Evolutionary conservation across 2,113 vertebrate genomes (phyloP).

Genomic region (Galbula dea): DNA sequence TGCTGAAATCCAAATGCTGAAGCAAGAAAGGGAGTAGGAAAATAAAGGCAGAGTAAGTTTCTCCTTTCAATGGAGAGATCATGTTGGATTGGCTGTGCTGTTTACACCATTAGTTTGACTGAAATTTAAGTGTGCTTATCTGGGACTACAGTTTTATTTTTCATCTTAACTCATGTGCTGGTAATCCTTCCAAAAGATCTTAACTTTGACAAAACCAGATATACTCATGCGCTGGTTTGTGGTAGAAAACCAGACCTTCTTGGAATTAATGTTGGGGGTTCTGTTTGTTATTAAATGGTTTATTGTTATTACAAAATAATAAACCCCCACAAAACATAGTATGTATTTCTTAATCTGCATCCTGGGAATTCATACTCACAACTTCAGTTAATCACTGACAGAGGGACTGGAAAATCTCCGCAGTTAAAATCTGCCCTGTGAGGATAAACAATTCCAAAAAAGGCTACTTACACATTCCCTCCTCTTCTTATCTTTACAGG

Average conservation of each 20-base stretch:
- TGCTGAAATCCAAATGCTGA: neutral
- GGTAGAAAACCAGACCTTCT: neutral
- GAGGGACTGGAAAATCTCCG: neutral
- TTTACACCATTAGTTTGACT: neutral
- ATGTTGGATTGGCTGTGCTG: neutral
- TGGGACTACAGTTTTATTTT: neutral
- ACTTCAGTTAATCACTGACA: neutral
- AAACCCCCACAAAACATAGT: neutral
- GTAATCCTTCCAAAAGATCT: neutral
- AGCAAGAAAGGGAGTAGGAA: neutral
- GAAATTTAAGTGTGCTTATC: neutral
- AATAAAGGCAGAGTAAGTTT: neutral
- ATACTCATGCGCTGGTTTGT: neutral
- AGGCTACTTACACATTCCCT: neutral
- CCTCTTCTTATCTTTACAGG: constrained; percentile 73
- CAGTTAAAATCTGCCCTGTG: neutral
- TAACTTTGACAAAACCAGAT: neutral
- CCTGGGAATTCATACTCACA: neutral
- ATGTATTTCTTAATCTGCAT: neutral
- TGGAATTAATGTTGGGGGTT: neutral
- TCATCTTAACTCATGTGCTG: neutral
- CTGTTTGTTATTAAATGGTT: neutral
- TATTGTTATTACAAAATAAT: neutral
- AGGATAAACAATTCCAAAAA: neutral
- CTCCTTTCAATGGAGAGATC: neutral